A percentile compares a stretch with the other conserved stretches of the same genome.
These are phyloP conservation scores for Perdita meconis DNA, from an alignment of 2,888 invertebrate genomes.

Conservation along the genomic window DNA sequence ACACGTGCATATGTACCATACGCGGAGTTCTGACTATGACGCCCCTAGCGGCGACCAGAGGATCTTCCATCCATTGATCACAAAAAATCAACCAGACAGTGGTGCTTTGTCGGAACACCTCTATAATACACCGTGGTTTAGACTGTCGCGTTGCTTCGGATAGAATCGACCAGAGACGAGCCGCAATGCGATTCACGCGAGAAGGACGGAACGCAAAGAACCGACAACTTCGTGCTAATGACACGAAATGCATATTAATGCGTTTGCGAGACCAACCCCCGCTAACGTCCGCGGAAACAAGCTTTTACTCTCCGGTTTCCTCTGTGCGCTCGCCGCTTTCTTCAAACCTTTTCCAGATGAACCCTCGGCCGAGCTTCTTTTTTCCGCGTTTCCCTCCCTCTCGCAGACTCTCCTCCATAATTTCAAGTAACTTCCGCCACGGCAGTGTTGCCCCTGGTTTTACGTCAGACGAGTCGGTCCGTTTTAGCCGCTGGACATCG, in stretches of 20 bases:
- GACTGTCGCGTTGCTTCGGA: background rate
- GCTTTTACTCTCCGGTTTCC: slow-evolving; percentile 34
- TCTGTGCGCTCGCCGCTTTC: background rate
- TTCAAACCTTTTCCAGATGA: slow-evolving; percentile 20
- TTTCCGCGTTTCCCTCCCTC: background rate
- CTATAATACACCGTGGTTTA: too few relatives aligned
- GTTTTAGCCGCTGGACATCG: slow-evolving; percentile 44
- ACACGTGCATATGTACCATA: too few relatives aligned
- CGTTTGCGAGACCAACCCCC: background rate
- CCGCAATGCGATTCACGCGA: slow-evolving; percentile 27
- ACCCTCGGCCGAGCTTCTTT: background rate
- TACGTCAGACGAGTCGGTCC: background rate
- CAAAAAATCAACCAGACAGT: too few relatives aligned
- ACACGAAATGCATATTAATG: slow-evolving; percentile 53
- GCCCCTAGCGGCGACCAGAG: too few relatives aligned
- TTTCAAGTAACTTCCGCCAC: slow-evolving; percentile 35
- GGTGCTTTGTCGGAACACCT: too few relatives aligned
- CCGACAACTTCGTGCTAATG: slow-evolving; percentile 15
- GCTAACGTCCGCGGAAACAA: slow-evolving; percentile 28
- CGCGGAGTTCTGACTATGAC: too few relatives aligned
- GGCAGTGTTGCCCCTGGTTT: background rate
- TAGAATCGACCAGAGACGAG: background rate
- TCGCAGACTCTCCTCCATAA: slow-evolving; percentile 7
- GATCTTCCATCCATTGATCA: too few relatives aligned
- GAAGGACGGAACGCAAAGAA: background rate